phyloP scores from a whole-genome alignment of 2,113 vertebrate species.

The Sinosuthora webbiana region DNA sequence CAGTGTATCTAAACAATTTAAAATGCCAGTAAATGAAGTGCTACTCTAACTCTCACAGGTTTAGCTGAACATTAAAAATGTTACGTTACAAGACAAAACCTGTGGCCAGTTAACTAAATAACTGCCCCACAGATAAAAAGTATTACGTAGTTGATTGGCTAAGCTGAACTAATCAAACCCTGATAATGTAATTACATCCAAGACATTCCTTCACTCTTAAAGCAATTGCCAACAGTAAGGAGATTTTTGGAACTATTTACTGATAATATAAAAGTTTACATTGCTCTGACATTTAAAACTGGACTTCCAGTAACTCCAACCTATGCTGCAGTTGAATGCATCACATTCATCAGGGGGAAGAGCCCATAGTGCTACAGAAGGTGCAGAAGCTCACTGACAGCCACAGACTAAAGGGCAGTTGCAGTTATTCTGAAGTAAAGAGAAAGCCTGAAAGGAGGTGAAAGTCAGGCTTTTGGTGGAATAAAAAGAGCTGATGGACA shows the following conservation, averaged over 20 bases:
- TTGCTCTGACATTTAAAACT: not conserved
- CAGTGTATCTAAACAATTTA: not conserved
- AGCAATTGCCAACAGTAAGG: not conserved
- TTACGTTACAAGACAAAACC: not conserved
- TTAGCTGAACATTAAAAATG: not conserved
- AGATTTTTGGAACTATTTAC: not conserved
- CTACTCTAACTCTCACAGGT: not conserved
- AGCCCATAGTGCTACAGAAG: not conserved
- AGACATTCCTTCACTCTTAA: slow-evolving; percentile 15
- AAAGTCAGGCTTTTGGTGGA: not conserved
- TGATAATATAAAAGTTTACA: not conserved
- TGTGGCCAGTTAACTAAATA: not conserved
- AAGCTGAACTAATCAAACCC: not conserved
- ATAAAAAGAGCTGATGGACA: not conserved
- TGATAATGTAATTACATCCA: not conserved
- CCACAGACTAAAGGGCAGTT: not conserved
- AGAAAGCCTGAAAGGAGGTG: not conserved
- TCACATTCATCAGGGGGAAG: not conserved
- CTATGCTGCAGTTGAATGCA: not conserved
- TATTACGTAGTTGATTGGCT: not conserved
- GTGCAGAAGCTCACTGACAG: not conserved
- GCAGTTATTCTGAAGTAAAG: not conserved
- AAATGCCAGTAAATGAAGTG: not conserved
- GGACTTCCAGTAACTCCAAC: not conserved
- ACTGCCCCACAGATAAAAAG: not conserved